phyloP scores from a whole-genome alignment of 2,888 invertebrate species.

The Dendrolimus pini region DNA sequence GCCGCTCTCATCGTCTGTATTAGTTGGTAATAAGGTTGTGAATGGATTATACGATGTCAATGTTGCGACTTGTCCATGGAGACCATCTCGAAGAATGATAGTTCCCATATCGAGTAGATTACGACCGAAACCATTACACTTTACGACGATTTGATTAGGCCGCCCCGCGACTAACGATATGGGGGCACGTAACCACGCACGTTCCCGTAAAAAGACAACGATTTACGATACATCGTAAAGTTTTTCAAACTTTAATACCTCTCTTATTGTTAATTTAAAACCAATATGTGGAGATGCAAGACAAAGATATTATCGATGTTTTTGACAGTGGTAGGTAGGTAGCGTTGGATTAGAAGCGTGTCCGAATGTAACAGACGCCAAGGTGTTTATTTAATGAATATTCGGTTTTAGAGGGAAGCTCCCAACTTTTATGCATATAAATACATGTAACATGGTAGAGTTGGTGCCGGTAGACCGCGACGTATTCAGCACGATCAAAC shows the following conservation, averaged over 20 bases:
- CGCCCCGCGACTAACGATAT: constrained; percentile 57
- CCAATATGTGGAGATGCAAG: constrained; percentile 47
- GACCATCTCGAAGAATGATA: constrained; percentile 45
- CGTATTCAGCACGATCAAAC: too few relatives aligned
- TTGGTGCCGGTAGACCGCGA: too few relatives aligned
- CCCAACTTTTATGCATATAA: too few relatives aligned
- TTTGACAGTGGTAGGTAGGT: constrained; percentile 7
- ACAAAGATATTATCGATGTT: constrained; percentile 21
- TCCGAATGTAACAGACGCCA: not conserved
- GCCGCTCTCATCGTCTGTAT: not conserved
- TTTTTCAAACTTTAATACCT: constrained; percentile 51
- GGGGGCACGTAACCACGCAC: constrained; percentile 49
- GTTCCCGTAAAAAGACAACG: constrained; percentile 46
- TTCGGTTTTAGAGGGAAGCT: not conserved
- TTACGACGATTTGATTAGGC: constrained; percentile 67
- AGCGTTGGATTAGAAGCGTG: constrained; percentile 4
- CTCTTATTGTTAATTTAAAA: constrained; percentile 57
- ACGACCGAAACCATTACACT: constrained; percentile 59
- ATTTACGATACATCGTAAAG: constrained; percentile 62
- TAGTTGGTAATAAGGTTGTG: constrained; percentile 17
- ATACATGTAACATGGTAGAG: too few relatives aligned
- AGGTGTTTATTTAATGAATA: not conserved
- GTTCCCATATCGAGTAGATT: constrained; percentile 70
- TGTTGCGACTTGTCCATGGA: constrained; percentile 35
- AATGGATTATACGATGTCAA: constrained; percentile 12